Evolutionary conservation across 2,113 vertebrate genomes (phyloP), one percentile per base, ranked within the genome.

Genomic region (Forbesichthys agassizii): DNA sequence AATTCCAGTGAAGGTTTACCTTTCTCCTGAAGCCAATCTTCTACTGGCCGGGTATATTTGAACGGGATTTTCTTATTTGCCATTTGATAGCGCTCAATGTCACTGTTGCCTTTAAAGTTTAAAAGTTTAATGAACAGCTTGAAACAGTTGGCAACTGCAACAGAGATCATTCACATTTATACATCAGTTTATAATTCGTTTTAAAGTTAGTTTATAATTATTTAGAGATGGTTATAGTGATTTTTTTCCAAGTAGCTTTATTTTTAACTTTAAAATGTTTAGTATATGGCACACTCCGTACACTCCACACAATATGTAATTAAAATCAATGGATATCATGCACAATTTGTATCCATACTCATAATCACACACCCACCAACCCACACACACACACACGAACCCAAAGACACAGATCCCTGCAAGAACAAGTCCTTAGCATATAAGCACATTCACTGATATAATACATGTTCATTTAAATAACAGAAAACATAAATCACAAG

Each of bases 11-110:
- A 92, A 90, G 90, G 91, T 87, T 99, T 99, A 98, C 97, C 97
- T 99, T 99, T 99, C 93, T 99, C 97, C 91, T 98, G 97, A 91
- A 98, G 96, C 95, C 96, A 98, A 90, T 99, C 97, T 87, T 99
- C 97, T 94, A 98, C 95, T 64, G 96, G 95, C 86, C 97, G 95
- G 94, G 96, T 96, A 96, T 98, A 96, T 96, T 98, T 98, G 96
- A 98, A 98, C 91, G 97, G 96, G 94, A 98, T 97, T 98, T 98
- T 98, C 96, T 96, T 97, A 97, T 97, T 98, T 95, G 96, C 96
- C 95, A 96, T 98, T 96, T 98, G 96, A 95, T 95, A 96, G 91
- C 96, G 96, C 91, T 98, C 96, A 95, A 95, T 97, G 96, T 98
- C 97, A 93, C 96, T 99, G 95, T 96, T 97, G 91, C 96, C 97